Conservation (phyloP, 2,888 invertebrate genomes). For the Phyto melanocephala region DNA sequence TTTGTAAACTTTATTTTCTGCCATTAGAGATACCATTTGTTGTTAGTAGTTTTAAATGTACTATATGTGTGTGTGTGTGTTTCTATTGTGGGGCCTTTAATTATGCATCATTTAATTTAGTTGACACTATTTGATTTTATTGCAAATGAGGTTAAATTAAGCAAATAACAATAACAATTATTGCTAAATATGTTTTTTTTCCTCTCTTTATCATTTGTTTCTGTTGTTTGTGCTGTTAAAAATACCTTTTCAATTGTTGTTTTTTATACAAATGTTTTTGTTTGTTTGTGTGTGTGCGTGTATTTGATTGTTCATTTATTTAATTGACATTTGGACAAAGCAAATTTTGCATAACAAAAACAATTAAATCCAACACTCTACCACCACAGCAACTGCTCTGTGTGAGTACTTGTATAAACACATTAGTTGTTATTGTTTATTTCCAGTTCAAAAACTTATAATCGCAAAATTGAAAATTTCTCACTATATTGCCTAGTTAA, state of each 20-base stretch:
- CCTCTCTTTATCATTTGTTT: neutral
- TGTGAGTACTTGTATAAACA: no score
- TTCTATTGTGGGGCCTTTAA: constrained; percentile 30
- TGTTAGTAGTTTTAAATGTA: neutral
- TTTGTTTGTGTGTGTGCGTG: constrained; percentile 8
- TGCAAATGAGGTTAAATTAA: constrained; percentile 65
- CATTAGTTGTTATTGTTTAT: neutral
- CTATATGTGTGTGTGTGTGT: neutral
- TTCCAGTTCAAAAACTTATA: constrained; percentile 29
- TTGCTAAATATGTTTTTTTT: constrained; percentile 52
- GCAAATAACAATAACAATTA: constrained; percentile 64
- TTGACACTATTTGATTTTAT: constrained; percentile 65
- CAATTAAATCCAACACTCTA: constrained; percentile 15
- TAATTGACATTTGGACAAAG: constrained; percentile 62
- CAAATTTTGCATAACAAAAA: constrained; percentile 51
- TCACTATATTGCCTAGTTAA: neutral
- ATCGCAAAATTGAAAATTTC: constrained; percentile 10
- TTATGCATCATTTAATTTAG: constrained; percentile 65
- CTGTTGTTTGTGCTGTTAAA: neutral
- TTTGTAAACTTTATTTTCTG: no score
- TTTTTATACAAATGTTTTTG: neutral
- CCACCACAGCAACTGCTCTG: no score
- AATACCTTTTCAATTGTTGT: neutral
- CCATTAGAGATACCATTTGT: no score
- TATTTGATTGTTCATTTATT: constrained; percentile 58